These are phyloP conservation scores for Nannoperca obscura DNA, from an alignment of 2,797 vertebrate genomes.

Conservation along the genomic window DNA sequence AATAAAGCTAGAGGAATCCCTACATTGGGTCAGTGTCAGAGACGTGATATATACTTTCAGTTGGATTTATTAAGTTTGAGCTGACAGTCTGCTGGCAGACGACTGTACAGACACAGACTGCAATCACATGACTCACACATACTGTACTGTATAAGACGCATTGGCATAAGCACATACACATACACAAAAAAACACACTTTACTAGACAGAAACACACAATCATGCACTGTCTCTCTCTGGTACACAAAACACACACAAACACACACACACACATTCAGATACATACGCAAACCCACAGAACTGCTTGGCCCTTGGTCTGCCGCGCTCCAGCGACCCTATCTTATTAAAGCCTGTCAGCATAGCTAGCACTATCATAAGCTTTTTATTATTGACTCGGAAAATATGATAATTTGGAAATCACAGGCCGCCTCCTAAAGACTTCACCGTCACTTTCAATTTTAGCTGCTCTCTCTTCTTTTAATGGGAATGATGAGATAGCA, in stretches of 20 bases:
- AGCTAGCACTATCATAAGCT: conserved; percentile 88
- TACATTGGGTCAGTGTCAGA: conserved; percentile 16
- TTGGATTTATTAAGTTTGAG: conserved; percentile 33
- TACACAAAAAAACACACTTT: conserved; percentile 24
- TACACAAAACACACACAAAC: conserved; percentile 19
- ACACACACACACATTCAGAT: conserved; percentile 42
- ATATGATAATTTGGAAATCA: conserved; percentile 90
- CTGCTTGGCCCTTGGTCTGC: conserved; percentile 72
- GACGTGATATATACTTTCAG: conserved; percentile 29
- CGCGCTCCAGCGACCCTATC: conserved; percentile 84
- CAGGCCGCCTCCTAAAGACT: conserved; percentile 86
- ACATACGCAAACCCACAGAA: conserved; percentile 58
- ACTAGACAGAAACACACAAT: conserved; percentile 38
- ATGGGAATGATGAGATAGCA: conserved; percentile 84
- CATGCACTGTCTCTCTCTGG: neutral
- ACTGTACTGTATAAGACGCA: conserved; percentile 16
- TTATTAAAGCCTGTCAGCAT: conserved; percentile 88
- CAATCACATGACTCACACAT: conserved; percentile 16
- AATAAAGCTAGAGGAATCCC: conserved; percentile 30
- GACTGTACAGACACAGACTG: neutral
- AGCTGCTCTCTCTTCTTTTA: conserved; percentile 81
- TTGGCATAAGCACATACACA: conserved; percentile 13
- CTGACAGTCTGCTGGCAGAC: conserved; percentile 16
- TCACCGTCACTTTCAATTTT: conserved; percentile 86
- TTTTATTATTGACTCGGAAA: conserved; percentile 89